Evolutionary conservation across 1,140 invertebrate species (phyloP).

Genomic region (Zophobas morio): DNA sequence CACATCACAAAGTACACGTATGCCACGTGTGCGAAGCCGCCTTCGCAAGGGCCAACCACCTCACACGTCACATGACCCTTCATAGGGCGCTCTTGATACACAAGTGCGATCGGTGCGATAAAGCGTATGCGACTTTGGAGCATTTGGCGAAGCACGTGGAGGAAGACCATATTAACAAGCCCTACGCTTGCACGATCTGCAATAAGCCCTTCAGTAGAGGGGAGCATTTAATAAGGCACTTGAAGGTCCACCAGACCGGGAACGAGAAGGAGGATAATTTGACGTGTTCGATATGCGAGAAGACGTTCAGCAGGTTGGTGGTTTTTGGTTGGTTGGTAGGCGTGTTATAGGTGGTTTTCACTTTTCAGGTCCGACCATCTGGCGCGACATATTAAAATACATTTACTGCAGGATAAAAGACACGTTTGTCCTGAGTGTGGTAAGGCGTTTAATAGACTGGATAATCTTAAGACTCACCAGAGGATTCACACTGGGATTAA

Average conservation of each 20-base stretch:
- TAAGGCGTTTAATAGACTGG: conserved; percentile 67
- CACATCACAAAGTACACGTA: conserved; percentile 57
- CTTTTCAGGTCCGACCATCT: conserved; percentile 62
- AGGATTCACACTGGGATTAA: conserved; percentile 67
- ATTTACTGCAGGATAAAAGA: conserved; percentile 66
- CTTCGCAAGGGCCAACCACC: conserved; percentile 64
- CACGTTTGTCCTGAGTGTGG: conserved; percentile 69
- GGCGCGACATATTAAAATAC: conserved; percentile 65
- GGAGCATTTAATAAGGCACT: conserved; percentile 68
- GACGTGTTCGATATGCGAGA: conserved; percentile 66
- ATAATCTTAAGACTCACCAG: conserved; percentile 68
- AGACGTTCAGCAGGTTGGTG: conserved; percentile 60
- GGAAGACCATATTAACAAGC: conserved; percentile 77
- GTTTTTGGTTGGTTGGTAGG: not conserved
- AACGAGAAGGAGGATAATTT: conserved; percentile 58
- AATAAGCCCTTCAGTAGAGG: conserved; percentile 67
- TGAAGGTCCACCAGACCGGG: conserved; percentile 62
- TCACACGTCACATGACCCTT: conserved; percentile 65
- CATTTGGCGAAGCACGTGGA: conserved; percentile 73
- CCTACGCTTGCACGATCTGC: conserved; percentile 75
- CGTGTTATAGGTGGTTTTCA: conserved; percentile 7
- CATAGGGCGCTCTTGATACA: conserved; percentile 64
- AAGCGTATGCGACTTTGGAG: conserved; percentile 65
- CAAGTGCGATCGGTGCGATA: conserved; percentile 65
- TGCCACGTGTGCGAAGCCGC: conserved; percentile 65